Conservation (phyloP, 2,888 invertebrate species). For the Temnothorax unifasciatus region DNA sequence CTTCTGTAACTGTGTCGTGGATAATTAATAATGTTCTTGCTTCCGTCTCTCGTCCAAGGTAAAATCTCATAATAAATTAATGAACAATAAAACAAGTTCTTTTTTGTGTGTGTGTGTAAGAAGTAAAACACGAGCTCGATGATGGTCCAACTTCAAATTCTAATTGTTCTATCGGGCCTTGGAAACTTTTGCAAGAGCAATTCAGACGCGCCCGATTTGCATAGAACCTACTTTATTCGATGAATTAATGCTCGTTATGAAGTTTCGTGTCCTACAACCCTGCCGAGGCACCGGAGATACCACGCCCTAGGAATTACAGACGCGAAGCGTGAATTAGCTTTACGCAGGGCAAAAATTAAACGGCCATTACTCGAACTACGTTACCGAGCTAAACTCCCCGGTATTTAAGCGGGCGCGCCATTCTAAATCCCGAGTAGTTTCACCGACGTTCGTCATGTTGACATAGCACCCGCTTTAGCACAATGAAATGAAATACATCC, state of each 20-base stretch:
- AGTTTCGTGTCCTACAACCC: conserved; percentile 53
- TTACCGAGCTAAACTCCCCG: conserved; percentile 32
- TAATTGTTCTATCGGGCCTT: conserved; percentile 42
- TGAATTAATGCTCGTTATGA: conserved; percentile 65
- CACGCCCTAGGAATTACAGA: conserved; percentile 45
- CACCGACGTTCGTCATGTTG: conserved; percentile 8
- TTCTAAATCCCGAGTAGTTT: conserved; percentile 33
- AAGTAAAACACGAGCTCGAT: conserved; percentile 17
- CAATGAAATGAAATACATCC: conserved; percentile 30
- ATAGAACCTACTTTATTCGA: conserved; percentile 62
- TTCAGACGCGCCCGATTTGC: conserved; percentile 44
- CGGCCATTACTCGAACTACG: conserved; percentile 44
- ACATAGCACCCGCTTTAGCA: conserved; percentile 5
- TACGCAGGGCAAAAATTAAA: conserved; percentile 40
- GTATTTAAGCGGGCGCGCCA: conserved; percentile 23
- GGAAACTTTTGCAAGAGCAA: conserved; percentile 39
- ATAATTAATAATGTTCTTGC: conserved; percentile 14
- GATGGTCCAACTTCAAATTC: conserved; percentile 36
- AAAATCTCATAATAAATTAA: conserved; percentile 28
- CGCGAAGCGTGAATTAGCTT: conserved; percentile 54
- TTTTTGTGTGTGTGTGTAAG: background rate
- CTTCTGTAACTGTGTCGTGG: background rate
- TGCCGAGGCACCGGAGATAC: conserved; percentile 17
- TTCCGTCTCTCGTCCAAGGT: background rate
- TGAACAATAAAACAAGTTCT: background rate